These are phyloP conservation scores for Rhea americana DNA, from an alignment of 2,113 vertebrate genomes.

Conservation along the genomic window DNA sequence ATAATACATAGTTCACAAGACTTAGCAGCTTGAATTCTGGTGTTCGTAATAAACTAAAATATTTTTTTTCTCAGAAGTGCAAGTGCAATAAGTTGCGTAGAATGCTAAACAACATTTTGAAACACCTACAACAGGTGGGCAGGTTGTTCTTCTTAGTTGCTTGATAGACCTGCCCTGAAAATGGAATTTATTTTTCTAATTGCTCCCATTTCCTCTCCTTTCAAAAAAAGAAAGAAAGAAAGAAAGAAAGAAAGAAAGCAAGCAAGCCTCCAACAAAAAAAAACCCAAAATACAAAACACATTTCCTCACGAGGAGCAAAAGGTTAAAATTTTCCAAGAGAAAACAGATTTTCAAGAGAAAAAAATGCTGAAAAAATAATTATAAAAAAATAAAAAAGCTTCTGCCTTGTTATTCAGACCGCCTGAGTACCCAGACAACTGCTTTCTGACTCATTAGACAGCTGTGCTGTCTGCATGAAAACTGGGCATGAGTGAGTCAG, in stretches of 20 bases:
- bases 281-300: not conserved
- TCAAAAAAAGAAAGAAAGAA: not conserved
- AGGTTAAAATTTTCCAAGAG: conserved; percentile 53
- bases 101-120: conserved; percentile 40
- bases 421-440: not conserved
- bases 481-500: rapidly evolving
- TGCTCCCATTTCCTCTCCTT: conserved; percentile 21
- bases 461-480: not conserved
- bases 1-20: not conserved
- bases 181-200: conserved; percentile 66
- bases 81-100: not conserved
- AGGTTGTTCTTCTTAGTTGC: not conserved
- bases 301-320: conserved; percentile 41
- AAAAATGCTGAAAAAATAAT: not conserved
- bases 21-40: not conserved
- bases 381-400: not conserved
- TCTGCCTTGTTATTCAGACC: not conserved
- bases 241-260: not conserved
- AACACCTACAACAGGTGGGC: conserved; percentile 24
- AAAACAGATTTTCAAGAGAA: conserved; percentile 22
- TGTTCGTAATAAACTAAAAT: not conserved
- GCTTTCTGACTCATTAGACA: not conserved
- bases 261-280: too few relatives aligned
- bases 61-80: not conserved
- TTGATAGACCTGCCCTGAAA: conserved; percentile 31